Base-by-base conservation (phyloP, 2,888 invertebrate species). In the Aspidapion aeneum region DNA sequence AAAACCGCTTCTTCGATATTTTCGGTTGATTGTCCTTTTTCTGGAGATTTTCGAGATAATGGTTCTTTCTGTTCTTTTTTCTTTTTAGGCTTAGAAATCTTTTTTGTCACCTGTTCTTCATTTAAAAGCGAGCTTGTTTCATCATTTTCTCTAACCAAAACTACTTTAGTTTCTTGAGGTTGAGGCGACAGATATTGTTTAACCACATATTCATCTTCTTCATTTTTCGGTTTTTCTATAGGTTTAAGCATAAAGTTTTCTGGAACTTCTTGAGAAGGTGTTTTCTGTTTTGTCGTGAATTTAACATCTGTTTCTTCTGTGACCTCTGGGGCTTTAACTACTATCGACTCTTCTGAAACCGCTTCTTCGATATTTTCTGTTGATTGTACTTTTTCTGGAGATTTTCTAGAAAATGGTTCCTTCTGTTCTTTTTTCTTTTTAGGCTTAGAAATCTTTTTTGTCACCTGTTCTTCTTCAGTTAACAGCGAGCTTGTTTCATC, bases 331-430 rank as follows among this genome's bases (percentile, higher is more conserved):
- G 63, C 20, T 78, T 76, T 67, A 70, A 66, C 70, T 17, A 71
- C 20, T 55, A 60, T 62, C 48, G 65, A 70, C 71, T 67, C 65
- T 19, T 66, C 64, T 55, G 85, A 83, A 55, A 66, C 68, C 55
- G 66, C 66, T 67, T 69, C 65, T 21, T 70, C 62, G 69, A 63
- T 61, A 64, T 65, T 70, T 52, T 77, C 77, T 9, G 81, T 57
- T 52, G 73, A 3, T 35, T 35, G 80, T 67, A 81, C 82, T 18
- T 82, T 80, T 63, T 82, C 82, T 1, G 78, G 83, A 70, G 78
- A 84, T 65, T 65, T 59, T 21, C 71, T 62, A 12, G 67, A 68
- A 57, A 75, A 71, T 65, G 60, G 73, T 71, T 55, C 69, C 65
- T 69, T 74, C 63, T 78, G 75, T 20, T 64, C 69, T 18, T 62